phyloP scores from a whole-genome alignment of 2,113 vertebrate genomes.

The Odontophorus gujanensis region DNA sequence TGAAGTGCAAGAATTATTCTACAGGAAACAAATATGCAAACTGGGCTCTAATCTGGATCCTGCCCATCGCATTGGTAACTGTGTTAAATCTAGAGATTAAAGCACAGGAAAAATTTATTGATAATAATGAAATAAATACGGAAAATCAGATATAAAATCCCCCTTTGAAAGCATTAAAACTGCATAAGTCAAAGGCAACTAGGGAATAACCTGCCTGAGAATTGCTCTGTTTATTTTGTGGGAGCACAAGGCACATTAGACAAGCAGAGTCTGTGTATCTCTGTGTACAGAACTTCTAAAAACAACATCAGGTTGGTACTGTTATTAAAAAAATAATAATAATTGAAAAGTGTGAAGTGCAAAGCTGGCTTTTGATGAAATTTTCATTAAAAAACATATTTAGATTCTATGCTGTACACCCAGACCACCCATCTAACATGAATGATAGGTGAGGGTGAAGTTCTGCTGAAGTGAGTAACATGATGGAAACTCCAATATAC shows the following conservation, averaged over 20 bases:
- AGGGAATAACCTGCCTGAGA: background rate
- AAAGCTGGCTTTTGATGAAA: background rate
- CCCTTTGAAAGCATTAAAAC: background rate
- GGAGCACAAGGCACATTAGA: background rate
- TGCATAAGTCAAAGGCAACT: background rate
- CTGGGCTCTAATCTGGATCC: background rate
- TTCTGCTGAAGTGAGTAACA: background rate
- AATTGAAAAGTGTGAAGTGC: rapidly evolving
- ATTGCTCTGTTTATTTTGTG: background rate
- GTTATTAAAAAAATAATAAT: background rate
- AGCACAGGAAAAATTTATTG: background rate
- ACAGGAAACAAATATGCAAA: background rate
- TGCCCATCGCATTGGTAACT: background rate
- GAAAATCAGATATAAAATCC: background rate
- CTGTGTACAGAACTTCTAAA: background rate
- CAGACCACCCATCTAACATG: slow-evolving; percentile 23
- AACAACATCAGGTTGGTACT: background rate
- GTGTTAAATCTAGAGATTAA: background rate
- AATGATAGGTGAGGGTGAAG: background rate
- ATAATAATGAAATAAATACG: background rate
- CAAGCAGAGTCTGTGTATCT: background rate
- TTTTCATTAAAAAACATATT: background rate
- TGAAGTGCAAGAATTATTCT: background rate
- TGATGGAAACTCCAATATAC: slow-evolving; percentile 17
- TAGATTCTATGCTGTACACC: background rate